phyloP scores from a whole-genome alignment of 2,113 vertebrate genomes.

The Prietella phreatophila region DNA sequence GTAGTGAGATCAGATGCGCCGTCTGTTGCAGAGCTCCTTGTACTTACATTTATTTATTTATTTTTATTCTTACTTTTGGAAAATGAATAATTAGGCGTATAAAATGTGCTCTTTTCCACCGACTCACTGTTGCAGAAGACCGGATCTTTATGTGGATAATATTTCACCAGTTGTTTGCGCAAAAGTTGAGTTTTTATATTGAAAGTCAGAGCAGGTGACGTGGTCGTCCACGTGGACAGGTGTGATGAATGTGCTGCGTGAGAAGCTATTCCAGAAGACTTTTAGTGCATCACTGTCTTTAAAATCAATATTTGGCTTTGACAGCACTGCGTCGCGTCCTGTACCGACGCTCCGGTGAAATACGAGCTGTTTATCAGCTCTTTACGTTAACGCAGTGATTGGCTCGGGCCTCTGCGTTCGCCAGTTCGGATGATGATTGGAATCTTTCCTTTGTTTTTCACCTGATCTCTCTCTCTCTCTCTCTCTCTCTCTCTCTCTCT shows the following conservation, averaged over 20 bases:
- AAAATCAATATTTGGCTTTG: constrained; percentile 50
- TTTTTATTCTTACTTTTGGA: neutral
- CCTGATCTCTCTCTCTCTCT: neutral
- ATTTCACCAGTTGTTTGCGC: neutral
- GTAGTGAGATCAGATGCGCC: neutral
- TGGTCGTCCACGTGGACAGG: constrained; percentile 32
- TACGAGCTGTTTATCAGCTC: constrained; percentile 28
- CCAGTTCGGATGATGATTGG: neutral
- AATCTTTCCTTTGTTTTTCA: neutral
- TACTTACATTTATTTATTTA: neutral
- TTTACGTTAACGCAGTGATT: constrained; percentile 15
- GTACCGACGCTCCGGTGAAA: neutral
- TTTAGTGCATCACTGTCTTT: constrained; percentile 45
- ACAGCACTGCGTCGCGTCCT: neutral
- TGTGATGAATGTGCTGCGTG: constrained; percentile 41
- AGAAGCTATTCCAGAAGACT: constrained; percentile 45
- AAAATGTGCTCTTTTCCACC: neutral
- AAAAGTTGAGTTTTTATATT: constrained; percentile 18
- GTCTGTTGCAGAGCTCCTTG: neutral
- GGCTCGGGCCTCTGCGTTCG: neutral
- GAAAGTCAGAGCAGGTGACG: constrained; percentile 23
- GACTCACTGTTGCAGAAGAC: neutral
- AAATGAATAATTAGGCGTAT: neutral
- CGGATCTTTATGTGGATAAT: neutral
- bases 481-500: neutral